A percentile compares a stretch with the other conserved stretches of the same genome.
Conservation (phyloP, 2,113 vertebrate genomes). For the Hoplias malabaricus region DNA sequence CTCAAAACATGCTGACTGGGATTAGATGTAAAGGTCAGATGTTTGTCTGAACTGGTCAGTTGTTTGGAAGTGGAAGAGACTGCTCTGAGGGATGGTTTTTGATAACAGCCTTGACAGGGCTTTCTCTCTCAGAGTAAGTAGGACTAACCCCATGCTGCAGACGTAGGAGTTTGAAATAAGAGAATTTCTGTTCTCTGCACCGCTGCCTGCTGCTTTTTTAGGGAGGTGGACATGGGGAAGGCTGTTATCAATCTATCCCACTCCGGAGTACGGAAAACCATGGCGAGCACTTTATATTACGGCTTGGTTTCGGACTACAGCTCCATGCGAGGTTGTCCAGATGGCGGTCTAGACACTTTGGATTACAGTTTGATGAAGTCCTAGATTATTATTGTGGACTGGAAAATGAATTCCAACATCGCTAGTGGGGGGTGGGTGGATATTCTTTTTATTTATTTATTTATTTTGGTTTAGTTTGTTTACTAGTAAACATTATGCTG, state of each 20-base stretch:
- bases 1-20: conserved; percentile 11
- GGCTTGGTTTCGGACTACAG: conserved; percentile 10
- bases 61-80: conserved; percentile 18
- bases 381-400: conserved; percentile 3
- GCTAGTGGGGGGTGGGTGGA: neutral
- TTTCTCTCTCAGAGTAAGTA: neutral
- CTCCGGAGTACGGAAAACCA: neutral
- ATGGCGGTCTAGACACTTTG: conserved; percentile 29
- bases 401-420: neutral
- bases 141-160: neutral
- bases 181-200: neutral
- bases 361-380: conserved; percentile 25
- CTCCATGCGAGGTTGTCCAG: conserved; percentile 33
- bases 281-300: neutral
- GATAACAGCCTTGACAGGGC: conserved; percentile 19
- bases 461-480: neutral
- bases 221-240: conserved; percentile 25
- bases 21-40: conserved; percentile 36
- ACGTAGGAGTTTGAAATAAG: conserved; percentile 8
- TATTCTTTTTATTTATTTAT: too few relatives aligned
- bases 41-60: conserved; percentile 1
- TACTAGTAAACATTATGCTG: neutral
- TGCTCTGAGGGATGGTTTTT: conserved; percentile 36
- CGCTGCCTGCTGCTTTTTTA: conserved; percentile 10
- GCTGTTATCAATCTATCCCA: conserved; percentile 4